Base-by-base conservation (phyloP, 1,140 invertebrate genomes). In the Drosophila obscura region DNA sequence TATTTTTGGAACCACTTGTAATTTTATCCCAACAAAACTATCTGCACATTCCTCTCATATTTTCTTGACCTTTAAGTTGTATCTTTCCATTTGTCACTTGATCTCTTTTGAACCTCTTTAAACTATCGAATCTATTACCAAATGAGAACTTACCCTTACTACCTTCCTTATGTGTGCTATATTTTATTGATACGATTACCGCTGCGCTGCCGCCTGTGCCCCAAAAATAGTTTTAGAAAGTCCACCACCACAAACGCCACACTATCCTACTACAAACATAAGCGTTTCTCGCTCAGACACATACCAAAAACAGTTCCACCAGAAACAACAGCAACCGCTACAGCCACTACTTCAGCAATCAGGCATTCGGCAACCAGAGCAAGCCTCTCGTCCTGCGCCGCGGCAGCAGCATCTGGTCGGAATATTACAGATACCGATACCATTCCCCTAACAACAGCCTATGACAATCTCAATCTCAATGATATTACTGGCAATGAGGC, bases 181-280 rank as follows among this genome's bases (percentile, higher is more conserved):
- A 53, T 77, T 69, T 55, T 59, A 52, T 55, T 49, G 22, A 11
- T 43, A 73, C 67, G 63, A 75, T 75, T 75, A 76, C 60, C 82
- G 74, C 81, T 77, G 81, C 83, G 82, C 79, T 7, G 5, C 5
- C 64, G 62, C 51, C 62, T 55, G 65, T 73, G 58, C 71, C 71
- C 81, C 11, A 39, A 39, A 39, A 39, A 39, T 85, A 88, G 83
- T 89, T 88, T 88, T 88, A 88, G 87, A 87, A 90, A 90, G 80
- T 81, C 88, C 88, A 80, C 80, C 78, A 80, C 88, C 88, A 80
- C 82, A 81, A 80, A 80, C 82, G 73, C 88, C 57, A 84, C 85
- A 84, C 87, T 90, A 79, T 77, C 90, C 87, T 91, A 91, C 87
- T 77, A 90, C 75, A 91, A 74, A 87, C 90, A 87, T 69, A 91